Percentiles rank a stretch among this genome's conserved stretches.
Evolutionary conservation across 2,797 vertebrate species (phyloP).

Genomic region (Acanthis flammea): DNA sequence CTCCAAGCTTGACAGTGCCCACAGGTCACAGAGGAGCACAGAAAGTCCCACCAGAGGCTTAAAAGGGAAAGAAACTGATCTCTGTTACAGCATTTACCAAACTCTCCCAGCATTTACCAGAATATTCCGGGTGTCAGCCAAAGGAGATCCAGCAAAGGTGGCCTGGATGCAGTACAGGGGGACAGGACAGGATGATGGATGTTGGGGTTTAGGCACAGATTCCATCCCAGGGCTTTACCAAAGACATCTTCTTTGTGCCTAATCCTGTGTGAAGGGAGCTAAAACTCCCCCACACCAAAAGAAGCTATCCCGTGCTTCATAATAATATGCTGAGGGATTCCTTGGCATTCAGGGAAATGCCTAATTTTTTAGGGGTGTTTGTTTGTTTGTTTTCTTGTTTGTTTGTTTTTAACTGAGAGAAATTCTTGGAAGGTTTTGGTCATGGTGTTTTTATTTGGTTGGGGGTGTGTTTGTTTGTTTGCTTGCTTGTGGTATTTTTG

Average conservation of each 20-base stretch:
- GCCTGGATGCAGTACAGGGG: too few relatives aligned
- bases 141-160: background rate
- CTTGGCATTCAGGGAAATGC: background rate
- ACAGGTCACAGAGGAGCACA: rapidly evolving
- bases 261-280: background rate
- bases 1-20: background rate
- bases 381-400: too few relatives aligned
- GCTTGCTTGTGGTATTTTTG: too few relatives aligned
- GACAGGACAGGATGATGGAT: rapidly evolving
- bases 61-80: background rate
- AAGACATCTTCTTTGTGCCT: background rate
- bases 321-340: background rate
- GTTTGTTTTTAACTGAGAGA: background rate
- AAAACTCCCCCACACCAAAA: background rate
- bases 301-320: rapidly evolving
- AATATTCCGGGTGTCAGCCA: rapidly evolving
- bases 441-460: rapidly evolving
- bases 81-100: background rate
- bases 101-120: background rate
- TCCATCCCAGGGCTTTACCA: background rate
- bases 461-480: rapidly evolving
- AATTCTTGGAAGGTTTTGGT: background rate
- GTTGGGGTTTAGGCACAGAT: rapidly evolving
- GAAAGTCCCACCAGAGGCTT: too few relatives aligned
- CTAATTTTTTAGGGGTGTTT: rapidly evolving